Conservation (phyloP, 2,113 vertebrate genomes). For the Trematocara nigrifrons region DNA sequence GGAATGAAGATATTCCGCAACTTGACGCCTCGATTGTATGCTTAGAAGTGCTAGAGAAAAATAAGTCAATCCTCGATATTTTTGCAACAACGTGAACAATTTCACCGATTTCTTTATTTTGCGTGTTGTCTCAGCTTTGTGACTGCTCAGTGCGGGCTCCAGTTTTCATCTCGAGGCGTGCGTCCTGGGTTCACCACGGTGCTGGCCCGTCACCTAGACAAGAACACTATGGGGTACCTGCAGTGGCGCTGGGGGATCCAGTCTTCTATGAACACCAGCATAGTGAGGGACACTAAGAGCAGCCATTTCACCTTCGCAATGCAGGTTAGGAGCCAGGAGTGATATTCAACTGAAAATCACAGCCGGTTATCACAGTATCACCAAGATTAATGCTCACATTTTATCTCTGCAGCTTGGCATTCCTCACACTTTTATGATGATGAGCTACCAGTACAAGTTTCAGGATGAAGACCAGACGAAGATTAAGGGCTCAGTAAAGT, state of each 20-base stretch:
- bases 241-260: conserved; percentile 97
- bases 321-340: conserved; percentile 75
- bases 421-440: conserved; percentile 90
- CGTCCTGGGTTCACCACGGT: conserved; percentile 88
- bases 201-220: conserved; percentile 90
- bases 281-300: conserved; percentile 92
- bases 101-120: not conserved
- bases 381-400: not conserved
- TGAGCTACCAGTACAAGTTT: conserved; percentile 98
- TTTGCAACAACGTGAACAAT: not conserved
- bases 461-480: conserved; percentile 96
- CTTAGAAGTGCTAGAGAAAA: not conserved
- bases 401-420: conserved; percentile 84
- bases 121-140: conserved; percentile 75
- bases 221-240: conserved; percentile 96
- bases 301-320: conserved; percentile 89
- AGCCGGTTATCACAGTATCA: not conserved
- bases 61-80: fast-evolving
- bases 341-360: not conserved
- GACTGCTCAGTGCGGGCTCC: conserved; percentile 88
- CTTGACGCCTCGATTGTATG: conserved; percentile 88
- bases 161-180: conserved; percentile 88
- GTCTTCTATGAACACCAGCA: conserved; percentile 96
- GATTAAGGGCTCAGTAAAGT: conserved; percentile 96
- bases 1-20: conserved; percentile 95